Evolutionary conservation across 1,140 invertebrate species (phyloP).

Genomic region (Palaemon carinicauda): DNA sequence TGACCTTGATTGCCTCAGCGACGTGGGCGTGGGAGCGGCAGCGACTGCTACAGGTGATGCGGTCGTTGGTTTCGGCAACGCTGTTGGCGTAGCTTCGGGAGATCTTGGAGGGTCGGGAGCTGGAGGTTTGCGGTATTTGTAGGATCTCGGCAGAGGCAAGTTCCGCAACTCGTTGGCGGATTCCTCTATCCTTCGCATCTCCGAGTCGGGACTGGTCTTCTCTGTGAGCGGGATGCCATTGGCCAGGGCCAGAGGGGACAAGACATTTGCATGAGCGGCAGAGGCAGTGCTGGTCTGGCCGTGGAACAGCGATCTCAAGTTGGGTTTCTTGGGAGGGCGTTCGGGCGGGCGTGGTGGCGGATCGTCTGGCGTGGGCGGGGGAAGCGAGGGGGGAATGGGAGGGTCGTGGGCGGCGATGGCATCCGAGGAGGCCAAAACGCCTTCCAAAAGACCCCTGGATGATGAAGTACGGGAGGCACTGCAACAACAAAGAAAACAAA

Average conservation of each 20-base stretch:
- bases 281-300: slow-evolving; percentile 16
- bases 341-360: slow-evolving; percentile 68
- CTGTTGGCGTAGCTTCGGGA: slow-evolving; percentile 14
- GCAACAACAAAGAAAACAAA: slow-evolving; percentile 13
- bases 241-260: slow-evolving; percentile 7
- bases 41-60: neutral
- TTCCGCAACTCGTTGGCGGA: slow-evolving; percentile 55
- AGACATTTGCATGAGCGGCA: neutral
- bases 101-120: slow-evolving; percentile 57
- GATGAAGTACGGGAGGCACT: neutral
- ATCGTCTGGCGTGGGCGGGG: slow-evolving; percentile 44
- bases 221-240: slow-evolving; percentile 48
- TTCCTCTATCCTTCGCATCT: slow-evolving; percentile 64
- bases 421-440: neutral
- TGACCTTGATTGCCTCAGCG: slow-evolving; percentile 10
- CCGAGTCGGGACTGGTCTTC: slow-evolving; percentile 65
- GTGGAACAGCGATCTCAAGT: slow-evolving; percentile 66
- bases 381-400: slow-evolving; percentile 42
- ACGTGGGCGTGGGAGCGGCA: neutral
- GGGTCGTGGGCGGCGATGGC: slow-evolving; percentile 11
- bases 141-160: slow-evolving; percentile 49
- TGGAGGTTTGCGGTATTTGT: slow-evolving; percentile 58
- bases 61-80: neutral
- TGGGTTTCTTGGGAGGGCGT: slow-evolving; percentile 77
- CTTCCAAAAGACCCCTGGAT: neutral